Base-by-base conservation (phyloP, 2,888 invertebrate species). In the Chrysotoxum bicinctum region DNA sequence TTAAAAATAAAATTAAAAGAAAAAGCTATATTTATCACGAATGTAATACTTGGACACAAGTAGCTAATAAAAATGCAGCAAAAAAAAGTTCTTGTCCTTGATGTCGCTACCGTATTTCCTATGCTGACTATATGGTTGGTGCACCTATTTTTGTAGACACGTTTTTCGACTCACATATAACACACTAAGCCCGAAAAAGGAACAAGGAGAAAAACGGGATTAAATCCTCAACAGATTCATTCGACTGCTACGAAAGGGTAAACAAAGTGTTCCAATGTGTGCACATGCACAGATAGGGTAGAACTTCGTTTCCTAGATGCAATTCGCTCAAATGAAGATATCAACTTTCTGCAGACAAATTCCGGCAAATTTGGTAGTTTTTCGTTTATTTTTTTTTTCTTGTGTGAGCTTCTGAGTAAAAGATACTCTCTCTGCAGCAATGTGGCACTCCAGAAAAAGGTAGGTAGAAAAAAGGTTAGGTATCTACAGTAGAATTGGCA, bases 291-390 rank as follows among this genome's bases (percentile, higher is more conserved):
- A 73, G 50, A 76, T 70, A 75, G 50, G 48, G 48, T 50, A 56
- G 40, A 35, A 56, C 43, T 74, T 32, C 50, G 43, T 37, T 69
- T 62, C 48, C 54, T 40, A 76, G 72, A 70, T 76, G 76, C 85
- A 85, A 80, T 85, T 85, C 81, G 76, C 60, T 56, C 76, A 85
- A 85, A 85, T 85, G 85, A 81, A 85, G 85, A 85, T 81, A 85
- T 81, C 85, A 85, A 85, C 76, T 85, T 80, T 85, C 85, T 81
- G 85, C 81, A 85, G 85, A 85, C 85, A 81, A 85, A 81, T 77
- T 81, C 64, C 64, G 40, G 69, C 72, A 81, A 85, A 85, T 81
- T 85, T 69, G 68, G 62, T 52, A 58, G 37, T 54, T 75, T 72
- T 79, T 77, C n/a, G 16, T 54, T 54, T 19, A 32, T 5, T 26